Conservation (phyloP, 2,113 vertebrate species). For the Tauraco erythrolophus region DNA sequence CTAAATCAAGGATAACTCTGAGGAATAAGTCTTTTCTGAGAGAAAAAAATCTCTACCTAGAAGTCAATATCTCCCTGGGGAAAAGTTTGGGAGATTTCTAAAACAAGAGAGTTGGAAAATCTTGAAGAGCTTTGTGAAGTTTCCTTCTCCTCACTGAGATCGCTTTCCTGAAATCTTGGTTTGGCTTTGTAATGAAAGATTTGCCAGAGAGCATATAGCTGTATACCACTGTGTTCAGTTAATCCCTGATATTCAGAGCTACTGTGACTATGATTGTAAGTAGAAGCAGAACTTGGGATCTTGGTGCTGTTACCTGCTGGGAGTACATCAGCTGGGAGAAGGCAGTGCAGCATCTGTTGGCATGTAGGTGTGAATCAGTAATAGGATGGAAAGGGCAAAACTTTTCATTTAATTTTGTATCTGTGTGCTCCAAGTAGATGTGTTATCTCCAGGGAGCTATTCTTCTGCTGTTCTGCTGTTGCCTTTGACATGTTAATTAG, state of each 20-base stretch:
- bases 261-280: not conserved
- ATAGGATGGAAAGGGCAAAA: not conserved
- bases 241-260: not conserved
- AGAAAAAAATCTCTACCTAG: not conserved
- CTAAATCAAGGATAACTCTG: not conserved
- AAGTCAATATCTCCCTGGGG: not conserved
- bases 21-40: not conserved
- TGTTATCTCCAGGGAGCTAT: not conserved
- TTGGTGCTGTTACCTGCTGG: not conserved
- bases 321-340: not conserved
- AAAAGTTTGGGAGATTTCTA: not conserved
- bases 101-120: not conserved
- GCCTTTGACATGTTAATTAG: not conserved
- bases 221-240: not conserved
- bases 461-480: not conserved
- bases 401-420: not conserved
- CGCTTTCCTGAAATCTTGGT: not conserved
- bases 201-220: not conserved
- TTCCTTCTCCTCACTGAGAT: not conserved
- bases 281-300: not conserved
- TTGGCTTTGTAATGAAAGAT: not conserved
- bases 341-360: not conserved
- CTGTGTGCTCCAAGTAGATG: not conserved
- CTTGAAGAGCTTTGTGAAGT: not conserved
- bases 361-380: not conserved